Base-by-base conservation (phyloP, 2,888 invertebrate genomes). In the Odontothrips loti region DNA sequence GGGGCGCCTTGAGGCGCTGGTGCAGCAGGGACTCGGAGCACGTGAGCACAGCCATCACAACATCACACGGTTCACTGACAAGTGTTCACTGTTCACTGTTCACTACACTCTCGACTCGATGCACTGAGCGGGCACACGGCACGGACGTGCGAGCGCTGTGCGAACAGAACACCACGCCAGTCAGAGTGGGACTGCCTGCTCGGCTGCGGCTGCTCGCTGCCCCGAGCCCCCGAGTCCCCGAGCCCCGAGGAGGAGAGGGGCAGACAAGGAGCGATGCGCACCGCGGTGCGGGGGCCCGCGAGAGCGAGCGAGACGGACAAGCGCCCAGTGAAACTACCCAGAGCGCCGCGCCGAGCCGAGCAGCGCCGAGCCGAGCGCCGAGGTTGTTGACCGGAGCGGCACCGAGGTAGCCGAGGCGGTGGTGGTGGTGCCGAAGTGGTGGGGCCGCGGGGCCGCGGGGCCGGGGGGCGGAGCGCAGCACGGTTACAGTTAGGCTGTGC, bases 151-250 rank as follows among this genome's bases (percentile, higher is more conserved):
- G 20, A 10, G 8, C 23, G 12, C 12, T 27, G 68, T 75, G 23
- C 68, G 68, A 11, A 11, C 27, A 12, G 68, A 11, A 11, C 27
- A 12, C 68, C 91, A 90, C 90, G 90, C 90, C 88, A 88, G 88
- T 27, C 27, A 75, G 87, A 88, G 87, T 87, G 88, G 88, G 87
- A 88, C 88, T 89, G 89, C 89, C 86, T 86, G 90, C 90, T 90
- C 87, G 88, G 90, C 78, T 34, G 81, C 80, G 90, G 90, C 78
- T 34, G 81, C 80, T 78, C 81, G 82, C 80, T 79, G 58, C 20
- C 58, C 58, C 20, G 58, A 79, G 92, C 87, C 91, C 90, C 91
- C 91, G 90, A 92, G 93, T 92, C 90, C 91, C 90, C 89, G 90
- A 90, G 90, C 86, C 88, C 15, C 58, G 20, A 17, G 17, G 34